Percentiles rank a stretch among this genome's conserved stretches.
Evolutionary conservation across 1,140 invertebrate genomes (phyloP).

Genomic region (fruit fly (Drosophila melanogaster)): DNA sequence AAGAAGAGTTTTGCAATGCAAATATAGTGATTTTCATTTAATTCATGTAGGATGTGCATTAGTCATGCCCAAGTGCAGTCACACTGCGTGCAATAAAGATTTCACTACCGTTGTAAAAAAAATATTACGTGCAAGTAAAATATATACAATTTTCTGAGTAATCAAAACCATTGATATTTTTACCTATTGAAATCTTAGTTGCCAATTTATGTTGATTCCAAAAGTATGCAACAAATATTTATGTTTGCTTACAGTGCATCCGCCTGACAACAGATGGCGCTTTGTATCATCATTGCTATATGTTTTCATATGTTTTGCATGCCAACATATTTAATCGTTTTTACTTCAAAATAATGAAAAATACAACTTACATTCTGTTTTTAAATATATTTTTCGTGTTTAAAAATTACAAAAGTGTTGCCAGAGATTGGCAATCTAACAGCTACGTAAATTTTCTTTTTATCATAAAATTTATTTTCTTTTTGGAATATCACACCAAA

Average conservation of each 20-base stretch:
- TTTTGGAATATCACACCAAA: slow-evolving; percentile 71
- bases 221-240: slow-evolving; percentile 5
- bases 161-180: too few relatives aligned
- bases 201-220: neutral
- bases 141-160: neutral
- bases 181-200: too few relatives aligned
- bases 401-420: slow-evolving; percentile 32
- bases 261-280: slow-evolving; percentile 3
- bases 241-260: neutral
- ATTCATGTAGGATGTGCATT: neutral
- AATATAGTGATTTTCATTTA: neutral
- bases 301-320: too few relatives aligned
- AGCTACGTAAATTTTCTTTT: slow-evolving; percentile 28
- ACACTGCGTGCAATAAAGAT: neutral
- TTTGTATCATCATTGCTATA: neutral
- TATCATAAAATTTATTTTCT: slow-evolving; percentile 38
- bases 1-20: slow-evolving; percentile 1
- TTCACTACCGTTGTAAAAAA: neutral
- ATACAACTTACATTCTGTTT: neutral
- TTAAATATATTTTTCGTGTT: slow-evolving; percentile 21
- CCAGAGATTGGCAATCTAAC: slow-evolving; percentile 25
- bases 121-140: neutral
- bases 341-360: neutral
- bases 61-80: neutral
- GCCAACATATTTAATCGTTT: too few relatives aligned